Conservation (phyloP, 2,888 invertebrate species). For the Axea sp. region DNA sequence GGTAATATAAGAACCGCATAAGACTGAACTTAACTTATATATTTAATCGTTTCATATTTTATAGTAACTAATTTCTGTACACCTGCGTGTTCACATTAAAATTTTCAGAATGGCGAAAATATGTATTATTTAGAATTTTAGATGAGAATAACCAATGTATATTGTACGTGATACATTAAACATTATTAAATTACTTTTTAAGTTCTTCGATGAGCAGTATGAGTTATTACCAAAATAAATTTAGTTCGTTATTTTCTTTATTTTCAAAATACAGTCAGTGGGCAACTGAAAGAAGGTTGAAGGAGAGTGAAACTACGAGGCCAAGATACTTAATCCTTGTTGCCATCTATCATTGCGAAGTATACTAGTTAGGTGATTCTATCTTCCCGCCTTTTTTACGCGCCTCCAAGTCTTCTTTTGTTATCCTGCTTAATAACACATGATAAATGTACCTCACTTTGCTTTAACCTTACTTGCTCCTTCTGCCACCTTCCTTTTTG, state of each 20-base stretch:
- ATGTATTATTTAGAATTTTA: neutral
- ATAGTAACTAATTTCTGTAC: constrained; percentile 29
- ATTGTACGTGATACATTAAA: constrained; percentile 15
- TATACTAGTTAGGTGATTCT: constrained; percentile 78
- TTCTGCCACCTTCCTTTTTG: constrained; percentile 58
- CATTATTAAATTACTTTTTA: constrained; percentile 38
- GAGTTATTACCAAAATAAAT: constrained; percentile 40
- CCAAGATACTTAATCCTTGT: constrained; percentile 74
- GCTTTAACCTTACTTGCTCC: constrained; percentile 62
- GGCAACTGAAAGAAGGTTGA: constrained; percentile 51
- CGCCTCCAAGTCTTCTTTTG: constrained; percentile 74
- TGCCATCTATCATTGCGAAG: constrained; percentile 77
- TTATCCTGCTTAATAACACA: constrained; percentile 78
- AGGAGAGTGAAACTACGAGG: constrained; percentile 57
- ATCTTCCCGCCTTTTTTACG: constrained; percentile 76
- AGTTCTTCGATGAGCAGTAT: constrained; percentile 5
- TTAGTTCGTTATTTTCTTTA: constrained; percentile 30
- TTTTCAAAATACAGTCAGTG: constrained; percentile 38
- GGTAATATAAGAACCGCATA: constrained; percentile 40
- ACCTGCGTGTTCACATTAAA: constrained; percentile 2
- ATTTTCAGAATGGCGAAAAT: constrained; percentile 5
- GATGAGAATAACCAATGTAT: constrained; percentile 4
- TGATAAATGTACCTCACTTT: constrained; percentile 76
- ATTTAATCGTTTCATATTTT: constrained; percentile 30
- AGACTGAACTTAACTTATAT: constrained; percentile 39